A percentile compares a stretch with the other conserved stretches of the same genome.
Conservation (phyloP, 2,888 invertebrate species). For the Conchocele bisecta region DNA sequence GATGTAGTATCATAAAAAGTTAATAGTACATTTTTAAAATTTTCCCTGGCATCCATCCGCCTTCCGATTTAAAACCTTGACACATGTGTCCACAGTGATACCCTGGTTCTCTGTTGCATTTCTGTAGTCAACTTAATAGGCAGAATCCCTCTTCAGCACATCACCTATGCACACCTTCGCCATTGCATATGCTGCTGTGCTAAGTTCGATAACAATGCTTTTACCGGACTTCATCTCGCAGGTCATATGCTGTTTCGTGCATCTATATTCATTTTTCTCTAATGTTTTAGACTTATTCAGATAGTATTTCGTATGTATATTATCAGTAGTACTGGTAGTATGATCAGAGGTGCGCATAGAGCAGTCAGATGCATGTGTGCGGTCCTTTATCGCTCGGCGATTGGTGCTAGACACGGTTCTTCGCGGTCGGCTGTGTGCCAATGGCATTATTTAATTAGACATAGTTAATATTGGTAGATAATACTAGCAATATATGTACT, state of each 20-base stretch:
- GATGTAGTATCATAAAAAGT: constrained; percentile 3
- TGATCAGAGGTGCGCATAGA: too few species aligned
- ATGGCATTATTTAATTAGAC: too few species aligned
- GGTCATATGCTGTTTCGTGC: not conserved
- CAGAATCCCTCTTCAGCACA: not conserved
- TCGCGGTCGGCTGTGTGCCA: too few species aligned
- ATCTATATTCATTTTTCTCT: not conserved
- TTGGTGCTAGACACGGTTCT: too few species aligned
- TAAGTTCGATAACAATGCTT: not conserved
- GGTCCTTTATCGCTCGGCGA: too few species aligned
- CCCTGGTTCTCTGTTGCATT: not conserved
- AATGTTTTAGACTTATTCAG: not conserved
- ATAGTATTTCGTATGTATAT: too few species aligned
- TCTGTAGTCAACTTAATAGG: not conserved
- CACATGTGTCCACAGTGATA: not conserved
- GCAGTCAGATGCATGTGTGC: too few species aligned
- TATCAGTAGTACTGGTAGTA: too few species aligned
- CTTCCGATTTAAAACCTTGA: not conserved
- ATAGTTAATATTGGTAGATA: too few species aligned
- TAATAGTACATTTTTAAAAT: not conserved
- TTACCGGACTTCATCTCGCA: constrained; percentile 2
- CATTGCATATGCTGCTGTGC: constrained; percentile 7
- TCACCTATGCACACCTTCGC: not conserved
- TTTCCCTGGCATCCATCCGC: not conserved
- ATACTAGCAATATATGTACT: too few species aligned